These are phyloP conservation scores for Vidua chalybeata DNA, from an alignment of 2,113 vertebrate species.

Conservation along the genomic window DNA sequence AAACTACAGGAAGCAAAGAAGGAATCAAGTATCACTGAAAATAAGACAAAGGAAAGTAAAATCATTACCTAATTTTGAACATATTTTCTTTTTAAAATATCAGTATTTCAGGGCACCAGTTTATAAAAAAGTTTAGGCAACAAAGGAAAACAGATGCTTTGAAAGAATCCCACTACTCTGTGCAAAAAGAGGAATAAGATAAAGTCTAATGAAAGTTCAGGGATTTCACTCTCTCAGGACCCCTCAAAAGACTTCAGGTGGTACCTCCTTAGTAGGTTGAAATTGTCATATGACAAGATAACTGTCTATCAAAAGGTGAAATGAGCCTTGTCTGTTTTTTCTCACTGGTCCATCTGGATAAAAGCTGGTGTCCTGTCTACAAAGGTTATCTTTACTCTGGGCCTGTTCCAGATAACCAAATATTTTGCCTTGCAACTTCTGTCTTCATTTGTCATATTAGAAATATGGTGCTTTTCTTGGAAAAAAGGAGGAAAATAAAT, in stretches of 20 bases:
- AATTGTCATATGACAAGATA: background rate
- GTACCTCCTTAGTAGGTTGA: background rate
- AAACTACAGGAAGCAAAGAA: background rate
- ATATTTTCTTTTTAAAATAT: background rate
- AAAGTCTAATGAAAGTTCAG: background rate
- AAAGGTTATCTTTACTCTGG: background rate
- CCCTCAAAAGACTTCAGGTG: background rate
- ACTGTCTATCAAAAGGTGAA: background rate
- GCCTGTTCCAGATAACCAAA: background rate
- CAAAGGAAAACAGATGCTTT: background rate
- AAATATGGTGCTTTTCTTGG: background rate
- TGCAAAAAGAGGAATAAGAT: background rate
- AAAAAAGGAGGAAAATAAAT: background rate
- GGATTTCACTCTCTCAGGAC: background rate
- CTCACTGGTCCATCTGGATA: background rate
- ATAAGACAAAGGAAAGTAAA: background rate
- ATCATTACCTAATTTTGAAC: background rate
- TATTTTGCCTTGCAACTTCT: background rate
- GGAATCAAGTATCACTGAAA: background rate
- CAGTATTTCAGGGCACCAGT: background rate
- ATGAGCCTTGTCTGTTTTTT: background rate
- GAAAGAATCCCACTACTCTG: background rate
- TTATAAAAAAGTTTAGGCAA: background rate
- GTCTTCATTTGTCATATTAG: background rate
- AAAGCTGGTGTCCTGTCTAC: background rate